A percentile compares a stretch with the other conserved stretches of the same genome.
Conservation (phyloP, 2,797 vertebrate genomes). For the Acrocephalus scirpaceus region DNA sequence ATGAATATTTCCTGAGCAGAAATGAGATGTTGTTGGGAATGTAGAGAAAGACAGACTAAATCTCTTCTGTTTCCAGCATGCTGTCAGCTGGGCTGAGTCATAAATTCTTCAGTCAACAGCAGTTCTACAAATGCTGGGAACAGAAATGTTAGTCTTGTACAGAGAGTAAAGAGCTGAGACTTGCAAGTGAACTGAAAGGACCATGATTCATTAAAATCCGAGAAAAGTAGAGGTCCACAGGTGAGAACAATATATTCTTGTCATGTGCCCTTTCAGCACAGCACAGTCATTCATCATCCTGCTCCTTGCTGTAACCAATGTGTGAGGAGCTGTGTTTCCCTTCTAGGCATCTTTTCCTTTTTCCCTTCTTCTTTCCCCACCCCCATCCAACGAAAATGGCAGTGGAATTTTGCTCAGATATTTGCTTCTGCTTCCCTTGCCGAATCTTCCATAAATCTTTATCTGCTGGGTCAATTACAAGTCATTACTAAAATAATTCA, state of each 20-base stretch:
- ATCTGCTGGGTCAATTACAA: not conserved
- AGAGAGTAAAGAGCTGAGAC: constrained; percentile 29
- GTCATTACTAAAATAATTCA: constrained; percentile 34
- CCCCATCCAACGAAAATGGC: not conserved
- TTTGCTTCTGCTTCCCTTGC: constrained; percentile 2
- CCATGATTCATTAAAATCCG: constrained; percentile 9
- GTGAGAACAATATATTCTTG: constrained; percentile 57
- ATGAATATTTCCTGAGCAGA: constrained; percentile 44
- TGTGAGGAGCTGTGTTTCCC: constrained; percentile 50
- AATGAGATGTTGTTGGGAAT: constrained; percentile 25
- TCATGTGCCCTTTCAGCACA: constrained; percentile 34
- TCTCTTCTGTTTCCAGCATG: constrained; percentile 46
- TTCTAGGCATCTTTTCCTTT: constrained; percentile 10
- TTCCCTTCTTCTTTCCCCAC: not conserved
- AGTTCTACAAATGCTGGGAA: constrained; percentile 10
- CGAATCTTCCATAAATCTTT: constrained; percentile 19
- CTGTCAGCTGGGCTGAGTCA: constrained; percentile 47
- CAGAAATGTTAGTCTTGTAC: constrained; percentile 44
- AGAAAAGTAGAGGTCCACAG: not conserved
- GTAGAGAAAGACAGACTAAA: constrained; percentile 49
- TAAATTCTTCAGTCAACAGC: constrained; percentile 66
- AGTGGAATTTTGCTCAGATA: constrained; percentile 39
- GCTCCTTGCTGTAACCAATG: constrained; percentile 6
- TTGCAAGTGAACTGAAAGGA: constrained; percentile 34
- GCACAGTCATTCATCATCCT: constrained; percentile 32